Percentiles rank a stretch among this genome's conserved stretches.
Conservation (phyloP, 2,797 vertebrate genomes). For the Tangara arthus region DNA sequence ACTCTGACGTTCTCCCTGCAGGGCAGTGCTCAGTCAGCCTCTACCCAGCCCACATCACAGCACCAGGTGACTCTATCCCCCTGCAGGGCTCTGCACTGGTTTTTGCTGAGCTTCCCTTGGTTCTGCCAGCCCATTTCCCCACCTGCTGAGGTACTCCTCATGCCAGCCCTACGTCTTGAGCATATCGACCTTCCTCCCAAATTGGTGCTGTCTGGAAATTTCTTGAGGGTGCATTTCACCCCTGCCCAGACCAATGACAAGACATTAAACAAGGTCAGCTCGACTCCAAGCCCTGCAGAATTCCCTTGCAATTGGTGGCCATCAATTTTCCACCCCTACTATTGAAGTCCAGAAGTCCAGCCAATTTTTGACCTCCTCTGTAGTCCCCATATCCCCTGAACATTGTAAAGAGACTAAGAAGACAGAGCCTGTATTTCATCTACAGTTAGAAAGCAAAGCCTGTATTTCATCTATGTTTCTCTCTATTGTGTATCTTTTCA, state of each 20-base stretch:
- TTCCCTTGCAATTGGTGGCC: background rate
- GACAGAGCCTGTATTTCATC: background rate
- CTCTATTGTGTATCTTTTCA: background rate
- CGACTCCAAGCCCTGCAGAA: background rate
- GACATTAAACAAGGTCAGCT: background rate
- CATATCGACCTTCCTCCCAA: rapidly evolving
- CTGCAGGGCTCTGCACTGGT: background rate
- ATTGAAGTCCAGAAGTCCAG: background rate
- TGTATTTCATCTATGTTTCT: rapidly evolving
- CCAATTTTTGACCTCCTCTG: background rate
- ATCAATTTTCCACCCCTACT: background rate
- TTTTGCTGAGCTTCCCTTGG: background rate
- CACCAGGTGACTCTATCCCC: background rate
- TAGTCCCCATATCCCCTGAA: background rate
- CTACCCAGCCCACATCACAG: rapidly evolving
- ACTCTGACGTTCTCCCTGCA: rapidly evolving
- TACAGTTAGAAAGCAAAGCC: background rate
- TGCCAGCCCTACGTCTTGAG: background rate
- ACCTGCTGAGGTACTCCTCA: background rate
- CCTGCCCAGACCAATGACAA: background rate
- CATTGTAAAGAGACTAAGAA: background rate
- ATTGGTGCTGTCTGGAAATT: background rate
- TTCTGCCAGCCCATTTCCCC: background rate
- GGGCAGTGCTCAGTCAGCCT: background rate
- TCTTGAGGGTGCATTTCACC: background rate